Evolutionary conservation across 2,113 vertebrate species (phyloP).

Genomic region (Craseonycteris thonglongyai): DNA sequence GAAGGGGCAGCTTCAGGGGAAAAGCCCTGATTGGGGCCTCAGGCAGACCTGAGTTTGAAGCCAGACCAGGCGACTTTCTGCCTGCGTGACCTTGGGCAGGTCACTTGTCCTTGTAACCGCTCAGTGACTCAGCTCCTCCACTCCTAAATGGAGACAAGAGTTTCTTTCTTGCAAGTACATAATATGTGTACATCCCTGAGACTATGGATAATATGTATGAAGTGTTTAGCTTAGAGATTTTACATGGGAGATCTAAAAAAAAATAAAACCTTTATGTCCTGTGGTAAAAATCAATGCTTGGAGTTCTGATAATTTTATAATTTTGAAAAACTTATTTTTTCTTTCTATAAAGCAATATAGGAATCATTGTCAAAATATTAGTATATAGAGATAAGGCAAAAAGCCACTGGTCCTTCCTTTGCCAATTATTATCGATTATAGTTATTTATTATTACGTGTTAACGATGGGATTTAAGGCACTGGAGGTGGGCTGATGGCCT

Average conservation of each 20-base stretch:
- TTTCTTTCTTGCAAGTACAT: background rate
- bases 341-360: background rate
- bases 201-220: fast-evolving
- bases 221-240: background rate
- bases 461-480: background rate
- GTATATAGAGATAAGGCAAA: background rate
- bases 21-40: background rate
- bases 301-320: background rate
- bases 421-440: background rate
- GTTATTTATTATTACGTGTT: background rate
- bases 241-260: fast-evolving
- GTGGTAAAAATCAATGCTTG: background rate
- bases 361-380: background rate
- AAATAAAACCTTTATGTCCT: background rate
- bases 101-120: background rate
- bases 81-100: background rate
- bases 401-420: background rate
- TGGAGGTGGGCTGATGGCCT: background rate
- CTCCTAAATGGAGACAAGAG: background rate
- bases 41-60: background rate
- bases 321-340: background rate
- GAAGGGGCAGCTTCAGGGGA: background rate
- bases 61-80: background rate
- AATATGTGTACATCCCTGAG: background rate
- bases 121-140: background rate